Percentiles rank a stretch among this genome's conserved stretches.
phyloP scores from a whole-genome alignment of 2,113 vertebrate genomes.

The Oriolus oriolus region DNA sequence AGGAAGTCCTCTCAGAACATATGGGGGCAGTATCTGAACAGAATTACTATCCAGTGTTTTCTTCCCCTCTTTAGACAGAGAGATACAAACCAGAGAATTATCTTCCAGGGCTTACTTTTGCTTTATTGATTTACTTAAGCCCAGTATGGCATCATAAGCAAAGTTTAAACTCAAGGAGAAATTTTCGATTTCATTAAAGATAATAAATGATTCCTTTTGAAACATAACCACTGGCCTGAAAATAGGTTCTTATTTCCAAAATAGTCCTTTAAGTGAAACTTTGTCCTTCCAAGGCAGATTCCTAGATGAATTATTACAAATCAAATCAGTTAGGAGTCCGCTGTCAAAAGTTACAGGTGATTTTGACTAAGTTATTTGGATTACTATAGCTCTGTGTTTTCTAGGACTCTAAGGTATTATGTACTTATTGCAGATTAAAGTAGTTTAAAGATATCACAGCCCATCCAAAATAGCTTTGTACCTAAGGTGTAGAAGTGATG shows the following conservation, averaged over 20 bases:
- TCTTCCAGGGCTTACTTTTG: not conserved
- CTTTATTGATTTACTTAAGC: slow-evolving; percentile 5
- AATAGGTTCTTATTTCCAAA: not conserved
- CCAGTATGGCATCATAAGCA: not conserved
- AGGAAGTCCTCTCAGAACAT: not conserved
- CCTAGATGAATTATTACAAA: not conserved
- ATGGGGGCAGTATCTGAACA: not conserved
- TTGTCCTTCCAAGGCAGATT: not conserved
- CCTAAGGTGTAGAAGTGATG: rapidly evolving
- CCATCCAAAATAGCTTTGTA: not conserved
- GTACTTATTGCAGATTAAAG: not conserved
- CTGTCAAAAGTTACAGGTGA: not conserved
- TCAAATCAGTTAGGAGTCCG: not conserved
- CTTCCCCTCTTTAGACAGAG: not conserved
- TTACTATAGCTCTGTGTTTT: not conserved
- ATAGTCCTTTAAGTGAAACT: not conserved
- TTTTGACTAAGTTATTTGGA: not conserved
- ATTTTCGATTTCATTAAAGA: not conserved
- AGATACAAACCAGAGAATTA: not conserved
- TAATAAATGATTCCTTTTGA: not conserved
- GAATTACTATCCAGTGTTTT: not conserved
- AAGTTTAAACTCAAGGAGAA: slow-evolving; percentile 26
- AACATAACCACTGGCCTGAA: not conserved
- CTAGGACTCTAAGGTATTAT: not conserved
- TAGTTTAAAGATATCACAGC: not conserved